These are phyloP conservation scores for Bembecia ichneumoniformis DNA, from an alignment of 2,888 invertebrate genomes.

Conservation along the genomic window DNA sequence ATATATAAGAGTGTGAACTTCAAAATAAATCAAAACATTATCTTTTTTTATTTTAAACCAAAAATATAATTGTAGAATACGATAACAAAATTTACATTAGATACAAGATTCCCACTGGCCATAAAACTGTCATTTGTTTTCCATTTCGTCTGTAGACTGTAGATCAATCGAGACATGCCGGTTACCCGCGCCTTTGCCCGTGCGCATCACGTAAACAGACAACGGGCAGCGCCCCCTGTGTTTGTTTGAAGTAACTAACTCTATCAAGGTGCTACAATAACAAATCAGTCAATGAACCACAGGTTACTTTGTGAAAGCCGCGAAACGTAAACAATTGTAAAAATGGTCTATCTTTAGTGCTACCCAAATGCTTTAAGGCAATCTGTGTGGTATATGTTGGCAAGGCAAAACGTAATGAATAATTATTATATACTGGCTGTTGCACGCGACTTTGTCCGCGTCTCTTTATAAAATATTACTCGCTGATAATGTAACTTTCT, in stretches of 20 bases:
- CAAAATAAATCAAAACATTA: no score
- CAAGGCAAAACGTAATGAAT: background rate
- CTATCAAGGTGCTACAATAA: slow-evolving; percentile 59
- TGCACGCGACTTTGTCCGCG: no score
- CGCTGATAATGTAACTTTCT: no score
- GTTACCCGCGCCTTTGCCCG: slow-evolving; percentile 15
- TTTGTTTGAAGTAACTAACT: slow-evolving; percentile 21
- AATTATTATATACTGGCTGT: no score
- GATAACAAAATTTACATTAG: no score
- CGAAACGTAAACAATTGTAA: slow-evolving; percentile 30
- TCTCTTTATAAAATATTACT: no score
- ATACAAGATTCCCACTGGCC: no score
- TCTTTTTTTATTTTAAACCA: no score
- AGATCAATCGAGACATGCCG: slow-evolving; percentile 21
- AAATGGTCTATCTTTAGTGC: background rate
- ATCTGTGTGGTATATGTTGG: background rate
- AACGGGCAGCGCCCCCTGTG: slow-evolving; percentile 20
- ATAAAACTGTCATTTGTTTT: background rate
- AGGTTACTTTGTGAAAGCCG: slow-evolving; percentile 50
- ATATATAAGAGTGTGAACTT: no score
- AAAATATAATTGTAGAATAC: no score
- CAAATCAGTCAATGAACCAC: slow-evolving; percentile 56
- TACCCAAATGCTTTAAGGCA: background rate
- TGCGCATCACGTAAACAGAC: slow-evolving; percentile 24
- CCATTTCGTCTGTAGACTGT: slow-evolving; percentile 15